Evolutionary conservation across 2,888 invertebrate species (phyloP), one percentile per base, ranked within the genome.

Genomic region (Parnassius smintheus): DNA sequence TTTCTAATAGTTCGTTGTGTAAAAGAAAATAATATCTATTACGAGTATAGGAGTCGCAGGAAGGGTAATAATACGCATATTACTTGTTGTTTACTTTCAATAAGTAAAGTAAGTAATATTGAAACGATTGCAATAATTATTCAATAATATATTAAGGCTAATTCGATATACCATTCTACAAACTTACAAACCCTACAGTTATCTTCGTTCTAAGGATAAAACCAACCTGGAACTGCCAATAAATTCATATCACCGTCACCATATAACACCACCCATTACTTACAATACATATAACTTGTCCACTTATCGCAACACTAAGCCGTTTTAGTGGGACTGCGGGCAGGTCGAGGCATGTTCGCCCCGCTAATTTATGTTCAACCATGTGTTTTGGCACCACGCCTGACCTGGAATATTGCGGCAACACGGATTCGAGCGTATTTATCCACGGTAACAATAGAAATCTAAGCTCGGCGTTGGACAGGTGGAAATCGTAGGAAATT

Each of bases 301-400:
- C 62, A 62, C 62, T 62, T 62, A 62, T 57, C 61, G 11, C 61
- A 12, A n/a, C 18, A 35, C 53, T 62, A 57, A 62, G 62, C 62
- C 53, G 62, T 18, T 51, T 41, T 61, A 61, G 51, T 52, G 25
- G n/a, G 35, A 3, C 25, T 22, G 35, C 59, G 35, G 18, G 9
- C 51, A 51, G 51, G 58, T 41, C 53, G 45, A 22, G 52, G 45
- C 62, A 42, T 59, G 61, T 49, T 50, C n/a, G 45, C n/a, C 18
- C 22, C n/a, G 48, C 35, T 62, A 62, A 53, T 42, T 62, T 57
- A 62, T 52, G 56, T 41, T 41, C 41, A 45, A 60, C 62, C 66
- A 64, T 67, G 66, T 66, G 67, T 67, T 66, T 70, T 70, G 70
- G 70, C 70, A 66, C 61, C 57, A 46, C 64, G 70, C 69, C 70